Percentiles rank a stretch among this genome's conserved stretches.
Evolutionary conservation across 2,797 vertebrate genomes (phyloP).

Genomic region (Lagorchestes hirsutus): DNA sequence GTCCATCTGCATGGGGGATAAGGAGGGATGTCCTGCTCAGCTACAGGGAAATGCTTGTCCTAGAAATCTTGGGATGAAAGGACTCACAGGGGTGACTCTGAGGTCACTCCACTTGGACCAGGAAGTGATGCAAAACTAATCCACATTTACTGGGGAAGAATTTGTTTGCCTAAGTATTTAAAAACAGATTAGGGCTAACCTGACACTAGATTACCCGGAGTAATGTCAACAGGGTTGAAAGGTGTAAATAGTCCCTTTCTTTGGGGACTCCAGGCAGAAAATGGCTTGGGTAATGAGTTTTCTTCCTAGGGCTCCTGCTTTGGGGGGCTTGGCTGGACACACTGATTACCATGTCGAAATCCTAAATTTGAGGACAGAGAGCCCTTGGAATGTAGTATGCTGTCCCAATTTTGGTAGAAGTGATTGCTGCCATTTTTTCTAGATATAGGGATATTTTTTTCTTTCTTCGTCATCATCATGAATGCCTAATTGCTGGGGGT

Average conservation of each 20-base stretch:
- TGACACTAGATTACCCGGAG: conserved; percentile 87
- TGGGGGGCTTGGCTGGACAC: conserved; percentile 54
- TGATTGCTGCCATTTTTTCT: neutral
- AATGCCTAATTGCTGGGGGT: neutral
- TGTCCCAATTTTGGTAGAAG: neutral
- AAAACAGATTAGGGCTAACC: conserved; percentile 92
- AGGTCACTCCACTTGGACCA: conserved; percentile 86
- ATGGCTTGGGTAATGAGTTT: conserved; percentile 71
- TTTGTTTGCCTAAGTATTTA: conserved; percentile 94
- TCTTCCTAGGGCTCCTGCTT: conserved; percentile 51
- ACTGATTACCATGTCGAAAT: conserved; percentile 36
- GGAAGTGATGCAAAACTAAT: conserved; percentile 93
- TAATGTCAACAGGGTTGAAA: conserved; percentile 85
- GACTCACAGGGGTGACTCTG: conserved; percentile 80
- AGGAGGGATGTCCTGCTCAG: neutral
- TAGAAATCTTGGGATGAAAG: conserved; percentile 80
- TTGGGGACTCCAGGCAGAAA: conserved; percentile 73
- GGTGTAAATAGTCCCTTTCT: conserved; percentile 81
- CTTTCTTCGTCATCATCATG: neutral
- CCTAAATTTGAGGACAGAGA: conserved; percentile 5
- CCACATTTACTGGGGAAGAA: conserved; percentile 89
- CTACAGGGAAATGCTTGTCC: conserved; percentile 63
- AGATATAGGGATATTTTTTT: neutral
- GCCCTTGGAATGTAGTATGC: neutral
- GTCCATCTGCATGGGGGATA: rapidly evolving